Conservation (phyloP, 2,888 invertebrate genomes). For the Plutella xylostella region DNA sequence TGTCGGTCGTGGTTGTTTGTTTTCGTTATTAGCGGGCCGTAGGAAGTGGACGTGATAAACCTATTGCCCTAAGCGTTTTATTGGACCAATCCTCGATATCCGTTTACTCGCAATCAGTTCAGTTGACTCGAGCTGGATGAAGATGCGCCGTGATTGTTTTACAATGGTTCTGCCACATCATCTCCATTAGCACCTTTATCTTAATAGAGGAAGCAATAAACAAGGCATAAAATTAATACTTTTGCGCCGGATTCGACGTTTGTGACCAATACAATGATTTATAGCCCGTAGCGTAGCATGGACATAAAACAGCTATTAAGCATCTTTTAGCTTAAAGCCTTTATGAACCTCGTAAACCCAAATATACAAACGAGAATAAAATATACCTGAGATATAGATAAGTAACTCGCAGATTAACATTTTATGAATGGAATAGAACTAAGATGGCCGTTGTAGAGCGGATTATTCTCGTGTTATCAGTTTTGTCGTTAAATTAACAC, state of each 20-base stretch:
- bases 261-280: neutral
- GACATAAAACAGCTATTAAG: no score
- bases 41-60: constrained; percentile 66
- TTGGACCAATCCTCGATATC: constrained; percentile 62
- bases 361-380: no score
- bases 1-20: constrained; percentile 60
- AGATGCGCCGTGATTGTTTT: neutral
- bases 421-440: constrained; percentile 51
- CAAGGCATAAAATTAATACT: neutral
- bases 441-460: no score
- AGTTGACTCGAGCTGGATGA: neutral
- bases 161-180: constrained; percentile 21
- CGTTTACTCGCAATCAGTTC: constrained; percentile 32
- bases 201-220: constrained; percentile 1
- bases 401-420: constrained; percentile 42
- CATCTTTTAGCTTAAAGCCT: no score
- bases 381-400: no score
- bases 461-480: neutral
- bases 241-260: neutral
- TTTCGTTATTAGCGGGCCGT: constrained; percentile 63
- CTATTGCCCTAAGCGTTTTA: constrained; percentile 67
- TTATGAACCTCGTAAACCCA: no score
- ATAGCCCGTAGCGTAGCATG: neutral
- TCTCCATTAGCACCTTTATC: constrained; percentile 44
- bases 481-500: neutral